Evolutionary conservation across 2,113 vertebrate genomes (phyloP).

Genomic region (Mesoclemmys tuberculata): DNA sequence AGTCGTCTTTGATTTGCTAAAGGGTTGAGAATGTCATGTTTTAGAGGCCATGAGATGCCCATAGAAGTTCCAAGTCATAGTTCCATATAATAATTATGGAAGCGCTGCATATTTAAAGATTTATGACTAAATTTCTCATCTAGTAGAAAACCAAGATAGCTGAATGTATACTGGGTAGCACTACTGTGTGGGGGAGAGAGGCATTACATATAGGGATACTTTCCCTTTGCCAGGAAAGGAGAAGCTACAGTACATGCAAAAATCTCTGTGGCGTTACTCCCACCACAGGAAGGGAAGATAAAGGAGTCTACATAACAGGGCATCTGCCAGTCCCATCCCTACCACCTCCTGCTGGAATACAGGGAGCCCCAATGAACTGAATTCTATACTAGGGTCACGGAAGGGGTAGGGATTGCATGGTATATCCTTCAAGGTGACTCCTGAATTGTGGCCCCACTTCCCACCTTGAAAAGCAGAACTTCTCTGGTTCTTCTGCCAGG

Average conservation of each 20-base stretch:
- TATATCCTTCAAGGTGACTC: background rate
- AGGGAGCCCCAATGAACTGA: background rate
- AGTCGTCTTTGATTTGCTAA: background rate
- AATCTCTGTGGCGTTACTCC: background rate
- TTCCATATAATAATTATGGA: background rate
- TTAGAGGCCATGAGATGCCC: background rate
- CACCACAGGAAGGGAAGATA: background rate
- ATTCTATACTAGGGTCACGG: background rate
- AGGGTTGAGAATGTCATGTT: background rate
- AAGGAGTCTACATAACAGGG: background rate
- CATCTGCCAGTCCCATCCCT: background rate
- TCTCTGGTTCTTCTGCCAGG: background rate
- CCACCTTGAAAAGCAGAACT: background rate
- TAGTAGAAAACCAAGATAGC: background rate
- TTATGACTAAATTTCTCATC: background rate
- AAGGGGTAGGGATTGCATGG: background rate
- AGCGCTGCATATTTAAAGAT: background rate
- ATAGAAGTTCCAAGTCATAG: background rate
- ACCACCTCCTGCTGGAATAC: background rate
- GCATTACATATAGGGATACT: background rate
- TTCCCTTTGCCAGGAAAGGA: background rate
- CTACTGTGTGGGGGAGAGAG: background rate
- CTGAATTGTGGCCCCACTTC: background rate
- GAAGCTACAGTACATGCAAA: background rate
- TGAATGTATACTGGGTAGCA: background rate